Conservation (phyloP, 2,113 vertebrate species). For the Zosterops borbonicus region DNA sequence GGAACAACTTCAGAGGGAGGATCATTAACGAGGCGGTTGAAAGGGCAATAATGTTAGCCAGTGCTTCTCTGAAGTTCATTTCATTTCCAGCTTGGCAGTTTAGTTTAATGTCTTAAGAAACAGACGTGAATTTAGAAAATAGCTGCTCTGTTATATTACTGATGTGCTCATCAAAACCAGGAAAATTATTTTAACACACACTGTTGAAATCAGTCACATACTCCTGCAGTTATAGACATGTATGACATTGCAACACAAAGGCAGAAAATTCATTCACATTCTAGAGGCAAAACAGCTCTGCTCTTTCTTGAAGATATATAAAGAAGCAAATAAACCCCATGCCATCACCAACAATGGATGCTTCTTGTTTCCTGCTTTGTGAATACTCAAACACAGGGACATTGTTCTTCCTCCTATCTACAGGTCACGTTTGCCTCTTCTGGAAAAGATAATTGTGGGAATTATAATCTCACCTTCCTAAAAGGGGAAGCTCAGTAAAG, state of each 20-base stretch:
- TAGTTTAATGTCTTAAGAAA: not conserved
- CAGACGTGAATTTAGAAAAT: not conserved
- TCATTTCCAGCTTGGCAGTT: not conserved
- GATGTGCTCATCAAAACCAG: not conserved
- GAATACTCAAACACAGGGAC: not conserved
- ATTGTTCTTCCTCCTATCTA: not conserved
- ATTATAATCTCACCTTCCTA: not conserved
- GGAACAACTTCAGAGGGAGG: not conserved
- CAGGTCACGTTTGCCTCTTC: not conserved
- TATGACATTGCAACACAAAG: not conserved
- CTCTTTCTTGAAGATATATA: not conserved
- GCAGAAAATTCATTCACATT: not conserved
- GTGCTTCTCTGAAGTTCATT: not conserved
- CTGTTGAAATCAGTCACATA: not conserved
- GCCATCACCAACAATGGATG: not conserved
- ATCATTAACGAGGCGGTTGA: not conserved
- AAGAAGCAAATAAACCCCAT: not conserved
- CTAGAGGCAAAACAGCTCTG: not conserved
- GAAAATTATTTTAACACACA: not conserved
- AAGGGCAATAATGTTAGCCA: not conserved
- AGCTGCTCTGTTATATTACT: not conserved
- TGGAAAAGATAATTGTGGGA: not conserved
- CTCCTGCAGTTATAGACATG: fast-evolving
- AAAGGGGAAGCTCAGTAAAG: not conserved
- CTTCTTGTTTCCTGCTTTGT: not conserved